A percentile compares a stretch with the other conserved stretches of the same genome.
Evolutionary conservation across 2,797 vertebrate genomes (phyloP).

Genomic region (Etheostoma perlongum): DNA sequence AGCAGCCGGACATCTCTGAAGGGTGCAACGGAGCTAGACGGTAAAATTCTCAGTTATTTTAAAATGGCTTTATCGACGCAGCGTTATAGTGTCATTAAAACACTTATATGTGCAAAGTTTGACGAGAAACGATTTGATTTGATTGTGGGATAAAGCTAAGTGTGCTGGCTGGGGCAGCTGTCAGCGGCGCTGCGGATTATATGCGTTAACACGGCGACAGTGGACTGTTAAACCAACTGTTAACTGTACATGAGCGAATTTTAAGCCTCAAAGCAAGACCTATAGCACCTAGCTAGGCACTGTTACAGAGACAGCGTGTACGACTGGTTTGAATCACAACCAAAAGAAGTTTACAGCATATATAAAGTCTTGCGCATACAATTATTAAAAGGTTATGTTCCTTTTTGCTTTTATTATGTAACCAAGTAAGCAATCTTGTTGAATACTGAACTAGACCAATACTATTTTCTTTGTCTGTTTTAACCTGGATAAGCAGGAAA

Average conservation of each 20-base stretch:
- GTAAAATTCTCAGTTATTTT: slow-evolving; percentile 48
- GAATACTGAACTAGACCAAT: slow-evolving; percentile 14
- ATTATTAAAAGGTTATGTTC: slow-evolving; percentile 25
- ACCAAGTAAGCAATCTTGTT: slow-evolving; percentile 39
- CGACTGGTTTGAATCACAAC: background rate
- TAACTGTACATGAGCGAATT: slow-evolving; percentile 31
- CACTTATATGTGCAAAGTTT: accelerated
- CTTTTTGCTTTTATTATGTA: slow-evolving; percentile 60
- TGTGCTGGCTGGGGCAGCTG: slow-evolving; percentile 55
- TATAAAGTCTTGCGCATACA: background rate
- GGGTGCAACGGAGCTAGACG: slow-evolving; percentile 34
- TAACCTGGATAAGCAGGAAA: slow-evolving; percentile 44
- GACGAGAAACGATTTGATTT: background rate
- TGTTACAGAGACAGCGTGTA: background rate
- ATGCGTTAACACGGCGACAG: slow-evolving; percentile 32
- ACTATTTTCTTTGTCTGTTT: slow-evolving; percentile 27
- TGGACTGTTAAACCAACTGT: slow-evolving; percentile 8
- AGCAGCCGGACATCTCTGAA: slow-evolving; percentile 39
- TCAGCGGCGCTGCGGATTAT: slow-evolving; percentile 47
- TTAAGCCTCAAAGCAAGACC: background rate
- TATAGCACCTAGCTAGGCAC: accelerated
- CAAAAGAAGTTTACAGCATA: background rate
- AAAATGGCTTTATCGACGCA: background rate
- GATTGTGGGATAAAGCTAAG: background rate
- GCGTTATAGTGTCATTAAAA: accelerated